These are phyloP conservation scores for Apoda limacodes DNA, from an alignment of 2,888 invertebrate genomes.

Conservation along the genomic window DNA sequence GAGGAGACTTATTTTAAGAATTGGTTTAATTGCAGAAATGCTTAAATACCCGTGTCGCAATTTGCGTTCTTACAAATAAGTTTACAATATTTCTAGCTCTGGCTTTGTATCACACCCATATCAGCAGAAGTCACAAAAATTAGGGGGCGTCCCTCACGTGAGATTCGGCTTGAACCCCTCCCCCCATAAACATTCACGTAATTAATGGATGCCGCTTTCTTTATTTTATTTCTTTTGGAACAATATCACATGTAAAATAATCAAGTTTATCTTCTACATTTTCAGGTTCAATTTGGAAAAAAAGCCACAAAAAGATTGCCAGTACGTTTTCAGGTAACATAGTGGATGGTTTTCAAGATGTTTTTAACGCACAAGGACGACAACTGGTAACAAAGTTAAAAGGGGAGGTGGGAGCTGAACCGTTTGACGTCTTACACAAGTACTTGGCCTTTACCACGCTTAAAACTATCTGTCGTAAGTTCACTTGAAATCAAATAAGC, in stretches of 20 bases:
- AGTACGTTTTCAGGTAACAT: constrained; percentile 33
- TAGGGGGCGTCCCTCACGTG: no score
- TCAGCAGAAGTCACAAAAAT: no score
- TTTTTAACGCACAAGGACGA: constrained; percentile 37
- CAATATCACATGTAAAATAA: neutral
- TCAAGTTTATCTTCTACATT: no score
- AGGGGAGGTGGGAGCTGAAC: constrained; percentile 26
- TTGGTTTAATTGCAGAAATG: no score
- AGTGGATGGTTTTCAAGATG: constrained; percentile 35
- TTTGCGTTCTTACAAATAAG: no score
- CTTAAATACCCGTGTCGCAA: no score
- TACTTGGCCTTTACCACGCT: constrained; percentile 33
- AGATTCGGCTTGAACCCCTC: constrained; percentile 1
- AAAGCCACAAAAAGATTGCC: constrained; percentile 38
- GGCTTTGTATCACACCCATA: no score
- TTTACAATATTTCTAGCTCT: no score
- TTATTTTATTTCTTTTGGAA: neutral
- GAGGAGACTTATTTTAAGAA: no score
- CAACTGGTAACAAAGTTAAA: constrained; percentile 27
- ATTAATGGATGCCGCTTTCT: neutral
- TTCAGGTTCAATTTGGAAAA: constrained; percentile 39
- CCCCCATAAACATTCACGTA: neutral
- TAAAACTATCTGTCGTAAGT: constrained; percentile 47
- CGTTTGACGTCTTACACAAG: constrained; percentile 34
- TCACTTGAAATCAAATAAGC: no score